These are phyloP conservation scores for Melipona bicolor DNA, from an alignment of 2,888 invertebrate genomes.

Conservation along the genomic window DNA sequence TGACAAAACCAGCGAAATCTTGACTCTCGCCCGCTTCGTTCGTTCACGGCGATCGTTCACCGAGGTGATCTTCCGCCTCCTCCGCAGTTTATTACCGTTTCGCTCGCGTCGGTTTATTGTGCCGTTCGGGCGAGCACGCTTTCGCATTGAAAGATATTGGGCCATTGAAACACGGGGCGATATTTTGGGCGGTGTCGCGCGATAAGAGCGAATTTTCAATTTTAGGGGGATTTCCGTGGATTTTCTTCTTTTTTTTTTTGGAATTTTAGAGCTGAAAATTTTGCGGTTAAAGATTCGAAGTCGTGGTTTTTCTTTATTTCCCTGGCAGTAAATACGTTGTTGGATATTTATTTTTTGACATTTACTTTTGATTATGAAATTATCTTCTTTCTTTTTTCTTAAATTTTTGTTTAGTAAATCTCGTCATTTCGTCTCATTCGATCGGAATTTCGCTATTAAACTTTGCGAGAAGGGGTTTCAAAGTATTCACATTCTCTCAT, in stretches of 20 bases:
- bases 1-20: conserved; percentile 33
- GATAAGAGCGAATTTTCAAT: not conserved
- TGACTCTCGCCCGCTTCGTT: not conserved
- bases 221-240: not conserved
- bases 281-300: not conserved
- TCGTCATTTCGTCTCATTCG: no score
- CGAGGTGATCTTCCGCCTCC: not conserved
- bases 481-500: conserved; percentile 9
- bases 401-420: no score
- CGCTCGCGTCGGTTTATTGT: not conserved
- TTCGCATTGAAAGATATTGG: not conserved
- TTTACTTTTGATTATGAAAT: no score
- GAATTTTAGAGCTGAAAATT: not conserved
- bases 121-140: not conserved
- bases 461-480: not conserved
- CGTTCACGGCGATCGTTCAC: not conserved
- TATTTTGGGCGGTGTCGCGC: not conserved
- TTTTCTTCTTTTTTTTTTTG: not conserved
- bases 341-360: no score
- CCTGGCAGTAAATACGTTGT: no score
- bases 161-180: not conserved
- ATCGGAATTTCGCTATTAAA: not conserved
- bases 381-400: not conserved
- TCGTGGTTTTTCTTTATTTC: not conserved
- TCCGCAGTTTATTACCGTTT: conserved; percentile 19